phyloP scores from a whole-genome alignment of 2,113 vertebrate species.

The Caloenas nicobarica region DNA sequence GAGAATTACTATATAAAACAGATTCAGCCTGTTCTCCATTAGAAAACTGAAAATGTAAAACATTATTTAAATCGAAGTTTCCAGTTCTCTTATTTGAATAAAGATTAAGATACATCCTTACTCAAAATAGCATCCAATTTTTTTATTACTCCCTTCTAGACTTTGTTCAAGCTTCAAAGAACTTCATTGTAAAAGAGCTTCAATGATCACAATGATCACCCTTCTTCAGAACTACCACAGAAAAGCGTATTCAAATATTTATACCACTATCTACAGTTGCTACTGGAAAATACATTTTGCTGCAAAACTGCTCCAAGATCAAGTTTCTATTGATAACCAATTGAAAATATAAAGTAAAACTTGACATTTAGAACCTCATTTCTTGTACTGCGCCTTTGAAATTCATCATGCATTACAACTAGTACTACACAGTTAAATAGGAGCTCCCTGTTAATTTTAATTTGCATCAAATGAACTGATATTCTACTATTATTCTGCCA shows the following conservation, averaged over 20 bases:
- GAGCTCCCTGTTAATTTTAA: not conserved
- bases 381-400: not conserved
- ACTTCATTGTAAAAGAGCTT: not conserved
- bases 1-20: not conserved
- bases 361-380: not conserved
- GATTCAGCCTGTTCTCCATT: not conserved
- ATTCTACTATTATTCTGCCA: not conserved
- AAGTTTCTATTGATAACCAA: not conserved
- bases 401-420: not conserved
- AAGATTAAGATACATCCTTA: not conserved
- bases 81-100: not conserved
- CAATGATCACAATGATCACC: not conserved
- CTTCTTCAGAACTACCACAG: not conserved
- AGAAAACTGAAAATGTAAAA: not conserved
- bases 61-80: not conserved
- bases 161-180: not conserved
- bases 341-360: not conserved
- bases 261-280: not conserved
- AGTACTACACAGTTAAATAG: not conserved
- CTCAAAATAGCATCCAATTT: not conserved
- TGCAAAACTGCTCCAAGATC: not conserved
- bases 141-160: not conserved
- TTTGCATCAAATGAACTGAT: not conserved
- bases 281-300: not conserved
- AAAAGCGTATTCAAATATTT: not conserved